Evolutionary conservation across 1,140 invertebrate genomes (phyloP), one percentile per base, ranked within the genome.

Genomic region (Saxidomus purpurata): DNA sequence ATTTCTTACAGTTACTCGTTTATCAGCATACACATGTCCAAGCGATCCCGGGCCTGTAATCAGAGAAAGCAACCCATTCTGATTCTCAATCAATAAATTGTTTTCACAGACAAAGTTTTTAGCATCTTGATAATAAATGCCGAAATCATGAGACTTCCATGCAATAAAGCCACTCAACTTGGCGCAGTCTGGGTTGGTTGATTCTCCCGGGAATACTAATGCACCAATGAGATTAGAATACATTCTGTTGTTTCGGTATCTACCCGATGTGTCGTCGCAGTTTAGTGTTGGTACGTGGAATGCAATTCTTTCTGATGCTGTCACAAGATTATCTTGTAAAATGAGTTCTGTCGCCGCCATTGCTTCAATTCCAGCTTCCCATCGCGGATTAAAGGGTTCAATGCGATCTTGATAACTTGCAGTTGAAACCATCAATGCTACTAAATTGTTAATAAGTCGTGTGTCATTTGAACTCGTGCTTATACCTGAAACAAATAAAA

Each of bases 81-180:
- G 47, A 67, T 94, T 94, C 25, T 94, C 94, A 9, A 90, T 90
- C 8, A 90, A 74, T 0, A 90, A 36, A 67, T 90, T 81, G 17
- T 92, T 76, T 28, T 84, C 81, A 34, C 90, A 15, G 25, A 74
- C 47, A 43, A 84, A 47, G 77, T 85, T 88, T 1, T 71, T 31
- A 0, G 0, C 3, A 49, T 89, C 91, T 19, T 94, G 86, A 76
- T 92, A 84, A 71, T 93, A 95, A 13, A 95, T 67, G 8, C 94
- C 94, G 84, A 79, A 94, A 59, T 94, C 92, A 15, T 69, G 79
- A 52, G 91, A 93, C 74, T 92, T 93, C 91, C 92, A 95, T 0
- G 92, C 49, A 3, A 87, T 67, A 71, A 94, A 93, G n/a, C 90
- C 91, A 34, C 90, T 55, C 49, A 86, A 90, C 77, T 77, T 86